Percentiles rank a stretch among this genome's conserved stretches.
These are phyloP conservation scores for Lasioglossum malachurum DNA, from an alignment of 2,888 invertebrate species.

Conservation along the genomic window DNA sequence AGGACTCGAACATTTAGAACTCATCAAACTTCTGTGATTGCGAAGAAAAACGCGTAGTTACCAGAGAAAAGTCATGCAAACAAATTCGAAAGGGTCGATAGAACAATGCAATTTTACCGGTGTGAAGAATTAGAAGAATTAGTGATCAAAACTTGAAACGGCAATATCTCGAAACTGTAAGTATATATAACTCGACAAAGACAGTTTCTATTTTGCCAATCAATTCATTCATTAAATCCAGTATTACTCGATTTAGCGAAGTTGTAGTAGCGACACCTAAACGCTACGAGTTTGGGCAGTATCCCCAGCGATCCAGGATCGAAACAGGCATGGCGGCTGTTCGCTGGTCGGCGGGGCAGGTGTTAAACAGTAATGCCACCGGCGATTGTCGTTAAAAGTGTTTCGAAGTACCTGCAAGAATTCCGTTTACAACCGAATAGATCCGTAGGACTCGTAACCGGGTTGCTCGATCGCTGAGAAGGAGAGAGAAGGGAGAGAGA, in stretches of 20 bases:
- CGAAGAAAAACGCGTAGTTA: too few species aligned
- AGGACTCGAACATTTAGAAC: neutral
- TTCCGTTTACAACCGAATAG: constrained; percentile 17
- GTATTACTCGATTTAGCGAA: neutral
- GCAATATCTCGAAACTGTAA: too few species aligned
- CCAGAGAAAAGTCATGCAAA: too few species aligned
- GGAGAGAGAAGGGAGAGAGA: neutral
- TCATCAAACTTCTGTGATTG: too few species aligned
- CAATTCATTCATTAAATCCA: too few species aligned
- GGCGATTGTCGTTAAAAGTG: constrained; percentile 5
- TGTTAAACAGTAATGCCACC: neutral
- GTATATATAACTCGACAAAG: too few species aligned
- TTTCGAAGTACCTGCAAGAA: constrained; percentile 7
- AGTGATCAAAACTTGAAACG: too few species aligned
- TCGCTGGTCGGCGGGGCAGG: neutral
- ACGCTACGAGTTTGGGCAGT: too few species aligned
- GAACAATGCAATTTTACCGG: too few species aligned
- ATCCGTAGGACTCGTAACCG: constrained; percentile 1
- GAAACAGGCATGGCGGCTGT: neutral
- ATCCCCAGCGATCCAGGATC: neutral
- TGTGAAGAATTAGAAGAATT: too few species aligned
- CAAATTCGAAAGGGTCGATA: too few species aligned
- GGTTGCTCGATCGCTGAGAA: constrained; percentile 23
- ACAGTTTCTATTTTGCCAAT: too few species aligned
- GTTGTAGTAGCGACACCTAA: neutral